These are phyloP conservation scores for Theristicus caerulescens DNA, from an alignment of 2,113 vertebrate genomes.

Conservation along the genomic window DNA sequence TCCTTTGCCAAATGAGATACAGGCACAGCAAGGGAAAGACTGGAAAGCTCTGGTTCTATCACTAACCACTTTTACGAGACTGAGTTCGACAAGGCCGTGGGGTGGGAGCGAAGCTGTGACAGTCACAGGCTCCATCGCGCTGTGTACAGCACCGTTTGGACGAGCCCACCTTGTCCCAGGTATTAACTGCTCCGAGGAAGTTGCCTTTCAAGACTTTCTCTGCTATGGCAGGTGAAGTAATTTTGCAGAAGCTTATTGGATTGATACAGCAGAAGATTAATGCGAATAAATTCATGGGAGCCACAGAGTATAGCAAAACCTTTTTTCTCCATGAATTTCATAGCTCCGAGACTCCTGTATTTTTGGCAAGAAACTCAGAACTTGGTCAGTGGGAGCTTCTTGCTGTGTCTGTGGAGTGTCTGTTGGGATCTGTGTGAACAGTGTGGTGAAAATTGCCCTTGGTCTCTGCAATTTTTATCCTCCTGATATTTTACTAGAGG, in stretches of 20 bases:
- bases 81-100: not conserved
- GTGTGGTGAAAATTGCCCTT: not conserved
- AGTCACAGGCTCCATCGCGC: not conserved
- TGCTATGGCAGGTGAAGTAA: not conserved
- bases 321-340: not conserved
- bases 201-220: not conserved
- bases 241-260: not conserved
- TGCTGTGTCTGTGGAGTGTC: not conserved
- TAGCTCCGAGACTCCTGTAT: fast-evolving
- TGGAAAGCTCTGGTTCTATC: not conserved
- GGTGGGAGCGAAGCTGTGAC: not conserved
- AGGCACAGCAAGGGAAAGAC: not conserved
- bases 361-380: not conserved
- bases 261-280: not conserved
- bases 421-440: not conserved
- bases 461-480: not conserved
- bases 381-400: not conserved
- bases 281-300: too few species aligned
- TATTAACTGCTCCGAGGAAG: not conserved
- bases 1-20: not conserved
- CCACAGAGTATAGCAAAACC: not conserved
- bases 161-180: not conserved
- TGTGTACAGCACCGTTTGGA: not conserved
- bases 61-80: too few species aligned
- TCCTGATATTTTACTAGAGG: not conserved